Evolutionary conservation across 2,113 vertebrate species (phyloP).

Genomic region (Notothenia rossii): DNA sequence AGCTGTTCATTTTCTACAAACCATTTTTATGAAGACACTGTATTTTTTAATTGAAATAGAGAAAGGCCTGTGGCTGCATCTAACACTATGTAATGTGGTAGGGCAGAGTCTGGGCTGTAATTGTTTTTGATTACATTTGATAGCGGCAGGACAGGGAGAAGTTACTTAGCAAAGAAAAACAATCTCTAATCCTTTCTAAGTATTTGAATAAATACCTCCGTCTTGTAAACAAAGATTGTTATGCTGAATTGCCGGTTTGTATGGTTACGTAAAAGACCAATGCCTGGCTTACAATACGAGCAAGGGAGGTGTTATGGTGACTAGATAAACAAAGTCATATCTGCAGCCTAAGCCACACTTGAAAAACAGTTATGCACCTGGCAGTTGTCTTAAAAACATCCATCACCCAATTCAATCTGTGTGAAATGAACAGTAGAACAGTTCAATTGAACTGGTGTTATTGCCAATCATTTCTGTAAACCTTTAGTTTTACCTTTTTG

Average conservation of each 20-base stretch:
- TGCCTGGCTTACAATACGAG: background rate
- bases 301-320: background rate
- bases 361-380: background rate
- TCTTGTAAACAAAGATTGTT: slow-evolving; percentile 14
- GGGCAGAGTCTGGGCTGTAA: slow-evolving; percentile 52
- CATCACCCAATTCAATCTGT: too few relatives aligned
- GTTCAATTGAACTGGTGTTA: background rate
- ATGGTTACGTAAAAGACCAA: background rate
- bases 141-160: slow-evolving; percentile 32
- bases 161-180: slow-evolving; percentile 21
- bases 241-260: slow-evolving; percentile 33
- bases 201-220: slow-evolving; percentile 26
- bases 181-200: slow-evolving; percentile 26
- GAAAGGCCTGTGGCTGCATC: slow-evolving; percentile 42
- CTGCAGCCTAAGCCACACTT: background rate
- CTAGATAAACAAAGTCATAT: background rate
- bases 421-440: background rate
- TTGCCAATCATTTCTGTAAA: background rate
- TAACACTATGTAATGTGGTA: slow-evolving; percentile 21
- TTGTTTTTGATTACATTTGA: slow-evolving; percentile 61
- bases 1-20: slow-evolving; percentile 33
- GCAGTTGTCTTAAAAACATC: background rate
- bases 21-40: slow-evolving; percentile 14
- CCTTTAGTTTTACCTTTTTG: background rate
- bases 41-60: slow-evolving; percentile 53